Conservation (phyloP, 2,113 vertebrate species). For the Aegotheles bennettii region DNA sequence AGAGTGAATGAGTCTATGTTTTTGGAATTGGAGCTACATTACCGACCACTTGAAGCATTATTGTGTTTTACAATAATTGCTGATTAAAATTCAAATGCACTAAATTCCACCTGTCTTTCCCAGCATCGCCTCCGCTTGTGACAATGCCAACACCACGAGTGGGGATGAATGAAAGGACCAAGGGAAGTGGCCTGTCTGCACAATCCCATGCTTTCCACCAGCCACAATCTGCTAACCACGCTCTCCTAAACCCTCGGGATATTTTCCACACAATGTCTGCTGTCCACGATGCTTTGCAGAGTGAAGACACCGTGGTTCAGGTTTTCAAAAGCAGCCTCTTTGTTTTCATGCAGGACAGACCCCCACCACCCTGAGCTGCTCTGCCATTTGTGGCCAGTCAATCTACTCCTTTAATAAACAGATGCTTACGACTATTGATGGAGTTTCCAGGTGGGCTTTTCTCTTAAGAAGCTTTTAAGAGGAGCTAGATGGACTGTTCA, state of each 20-base stretch:
- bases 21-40: slow-evolving; percentile 30
- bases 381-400: background rate
- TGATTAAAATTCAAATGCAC: slow-evolving; percentile 43
- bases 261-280: background rate
- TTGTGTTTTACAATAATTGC: slow-evolving; percentile 48
- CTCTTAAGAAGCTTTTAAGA: background rate
- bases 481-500: background rate
- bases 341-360: background rate
- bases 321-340: background rate
- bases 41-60: slow-evolving; percentile 11
- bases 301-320: background rate
- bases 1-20: slow-evolving; percentile 3
- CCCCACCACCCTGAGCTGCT: background rate
- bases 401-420: background rate
- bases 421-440: background rate
- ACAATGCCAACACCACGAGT: background rate
- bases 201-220: background rate
- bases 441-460: background rate
- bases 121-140: background rate
- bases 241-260: background rate
- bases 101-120: slow-evolving; percentile 45
- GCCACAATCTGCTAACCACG: background rate
- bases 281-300: background rate
- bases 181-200: slow-evolving; percentile 11
- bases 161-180: background rate